Conservation (phyloP, 1,140 invertebrate species). For the Fopius arisanus region DNA sequence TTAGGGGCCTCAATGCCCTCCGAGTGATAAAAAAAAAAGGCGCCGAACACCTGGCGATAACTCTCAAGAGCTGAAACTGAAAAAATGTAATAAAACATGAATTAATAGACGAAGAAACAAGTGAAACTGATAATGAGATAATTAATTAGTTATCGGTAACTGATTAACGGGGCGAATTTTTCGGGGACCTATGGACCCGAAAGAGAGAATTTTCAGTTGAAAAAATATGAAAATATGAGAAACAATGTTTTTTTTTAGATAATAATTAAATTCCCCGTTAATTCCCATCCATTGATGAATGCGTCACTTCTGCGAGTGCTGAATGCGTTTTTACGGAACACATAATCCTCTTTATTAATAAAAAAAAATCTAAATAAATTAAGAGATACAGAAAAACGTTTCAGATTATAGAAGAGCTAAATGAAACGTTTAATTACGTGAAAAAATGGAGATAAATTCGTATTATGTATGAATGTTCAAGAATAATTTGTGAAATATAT, state of each 20-base stretch:
- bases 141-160: neutral
- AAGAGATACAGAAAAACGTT: neutral
- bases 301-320: neutral
- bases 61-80: too few relatives aligned
- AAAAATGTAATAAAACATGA: neutral
- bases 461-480: slow-evolving; percentile 15
- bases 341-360: neutral
- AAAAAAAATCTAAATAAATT: slow-evolving; percentile 3
- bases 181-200: neutral
- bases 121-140: neutral
- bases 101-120: neutral
- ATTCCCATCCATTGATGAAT: slow-evolving; percentile 2
- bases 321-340: slow-evolving; percentile 12
- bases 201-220: neutral
- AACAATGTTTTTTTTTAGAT: neutral
- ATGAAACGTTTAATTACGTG: neutral
- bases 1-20: neutral
- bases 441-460: slow-evolving; percentile 11
- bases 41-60: neutral
- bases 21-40: neutral
- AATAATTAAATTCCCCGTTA: neutral
- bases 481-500: slow-evolving; percentile 12
- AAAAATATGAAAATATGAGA: neutral
- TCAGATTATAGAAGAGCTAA: neutral
- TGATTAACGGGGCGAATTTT: neutral